Conservation (phyloP, 2,113 vertebrate species). For the Machaerirhynchus nigripectus region DNA sequence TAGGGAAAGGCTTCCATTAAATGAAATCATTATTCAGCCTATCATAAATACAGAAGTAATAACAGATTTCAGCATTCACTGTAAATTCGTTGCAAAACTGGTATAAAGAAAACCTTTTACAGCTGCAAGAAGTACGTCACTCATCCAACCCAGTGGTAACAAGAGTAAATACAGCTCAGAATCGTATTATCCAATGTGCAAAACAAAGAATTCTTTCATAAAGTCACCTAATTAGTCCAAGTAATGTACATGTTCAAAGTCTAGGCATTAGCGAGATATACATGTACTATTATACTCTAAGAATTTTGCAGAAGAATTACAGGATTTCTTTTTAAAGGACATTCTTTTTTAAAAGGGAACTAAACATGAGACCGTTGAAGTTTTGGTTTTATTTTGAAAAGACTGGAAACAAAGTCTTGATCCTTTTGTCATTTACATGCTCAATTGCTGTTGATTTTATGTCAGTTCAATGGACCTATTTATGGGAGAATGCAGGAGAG, state of each 20-base stretch:
- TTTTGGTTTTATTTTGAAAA: background rate
- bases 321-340: background rate
- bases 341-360: background rate
- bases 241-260: background rate
- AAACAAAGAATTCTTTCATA: constrained; percentile 51
- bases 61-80: background rate
- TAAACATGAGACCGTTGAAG: background rate
- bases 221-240: background rate
- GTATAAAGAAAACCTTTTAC: constrained; percentile 32
- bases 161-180: constrained; percentile 37
- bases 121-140: constrained; percentile 17
- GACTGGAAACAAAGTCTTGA: background rate
- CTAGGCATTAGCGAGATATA: background rate
- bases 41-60: background rate
- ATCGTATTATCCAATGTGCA: constrained; percentile 5
- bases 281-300: background rate
- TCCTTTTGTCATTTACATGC: background rate
- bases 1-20: background rate
- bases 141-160: background rate
- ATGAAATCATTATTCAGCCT: background rate
- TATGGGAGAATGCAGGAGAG: background rate
- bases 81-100: background rate
- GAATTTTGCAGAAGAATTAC: background rate
- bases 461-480: background rate
- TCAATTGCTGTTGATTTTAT: background rate